Evolutionary conservation across 2,888 invertebrate genomes (phyloP).

Genomic region (Andrena camellia): DNA sequence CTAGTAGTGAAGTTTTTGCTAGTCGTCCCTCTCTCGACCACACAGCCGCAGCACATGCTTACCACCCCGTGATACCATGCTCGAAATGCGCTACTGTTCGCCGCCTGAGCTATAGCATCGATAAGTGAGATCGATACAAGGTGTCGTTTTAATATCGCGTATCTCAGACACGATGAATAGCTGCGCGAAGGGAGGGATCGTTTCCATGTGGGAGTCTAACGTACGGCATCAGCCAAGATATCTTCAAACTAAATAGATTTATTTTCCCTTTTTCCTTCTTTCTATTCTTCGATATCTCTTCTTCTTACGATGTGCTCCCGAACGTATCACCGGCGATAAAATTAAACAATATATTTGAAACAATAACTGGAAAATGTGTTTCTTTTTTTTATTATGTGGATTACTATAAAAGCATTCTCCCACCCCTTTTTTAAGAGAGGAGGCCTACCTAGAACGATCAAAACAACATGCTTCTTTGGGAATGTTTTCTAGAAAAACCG

Average conservation of each 20-base stretch:
- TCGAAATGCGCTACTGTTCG: constrained; percentile 34
- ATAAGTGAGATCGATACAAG: constrained; percentile 60
- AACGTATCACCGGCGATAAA: too few relatives aligned
- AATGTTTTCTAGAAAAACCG: too few relatives aligned
- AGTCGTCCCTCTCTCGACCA: too few relatives aligned
- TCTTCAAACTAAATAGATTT: neutral
- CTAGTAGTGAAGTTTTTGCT: constrained; percentile 60
- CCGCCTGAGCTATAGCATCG: constrained; percentile 25
- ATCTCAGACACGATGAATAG: constrained; percentile 25
- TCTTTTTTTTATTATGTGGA: too few relatives aligned
- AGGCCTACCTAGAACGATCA: too few relatives aligned
- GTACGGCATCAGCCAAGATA: constrained; percentile 11
- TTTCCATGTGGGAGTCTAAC: constrained; percentile 18
- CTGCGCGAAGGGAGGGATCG: neutral
- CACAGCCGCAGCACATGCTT: constrained; percentile 2
- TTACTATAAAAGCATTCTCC: too few relatives aligned
- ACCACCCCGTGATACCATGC: constrained; percentile 8
- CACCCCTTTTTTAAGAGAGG: too few relatives aligned
- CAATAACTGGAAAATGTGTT: too few relatives aligned
- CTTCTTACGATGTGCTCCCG: too few relatives aligned
- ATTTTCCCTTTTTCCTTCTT: neutral
- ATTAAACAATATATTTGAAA: too few relatives aligned
- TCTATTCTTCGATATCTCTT: neutral
- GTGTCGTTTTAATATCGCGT: constrained; percentile 56
- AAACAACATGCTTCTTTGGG: too few relatives aligned